Evolutionary conservation across 2,797 vertebrate species (phyloP).

Genomic region (Peromyscus aztecus): DNA sequence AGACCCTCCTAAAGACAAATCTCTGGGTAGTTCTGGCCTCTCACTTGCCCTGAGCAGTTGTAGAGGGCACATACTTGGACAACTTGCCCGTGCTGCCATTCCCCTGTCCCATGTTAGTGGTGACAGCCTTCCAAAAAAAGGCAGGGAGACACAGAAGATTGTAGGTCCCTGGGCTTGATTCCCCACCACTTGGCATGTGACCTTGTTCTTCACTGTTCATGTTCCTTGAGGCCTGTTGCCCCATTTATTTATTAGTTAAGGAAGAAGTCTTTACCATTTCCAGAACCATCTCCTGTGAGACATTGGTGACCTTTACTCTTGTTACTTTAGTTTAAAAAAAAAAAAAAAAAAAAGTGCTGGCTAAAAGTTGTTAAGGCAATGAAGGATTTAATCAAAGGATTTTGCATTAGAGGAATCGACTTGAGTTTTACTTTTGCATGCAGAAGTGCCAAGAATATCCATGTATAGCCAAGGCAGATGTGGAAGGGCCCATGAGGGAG

Average conservation of each 20-base stretch:
- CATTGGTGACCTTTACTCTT: slow-evolving; percentile 61
- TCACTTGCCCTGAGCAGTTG: slow-evolving; percentile 31
- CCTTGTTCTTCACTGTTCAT: not conserved
- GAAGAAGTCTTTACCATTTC: slow-evolving; percentile 35
- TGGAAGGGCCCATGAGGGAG: not conserved
- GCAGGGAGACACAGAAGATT: not conserved
- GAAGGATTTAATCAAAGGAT: slow-evolving; percentile 46
- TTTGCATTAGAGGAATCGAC: slow-evolving; percentile 60
- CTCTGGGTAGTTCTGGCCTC: not conserved
- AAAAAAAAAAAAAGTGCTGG: not conserved
- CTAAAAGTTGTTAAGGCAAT: slow-evolving; percentile 65
- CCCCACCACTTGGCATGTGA: not conserved
- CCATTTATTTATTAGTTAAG: not conserved
- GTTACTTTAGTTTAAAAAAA: slow-evolving; percentile 55
- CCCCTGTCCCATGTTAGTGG: not conserved
- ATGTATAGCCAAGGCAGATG: slow-evolving; percentile 16
- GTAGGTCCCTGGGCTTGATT: not conserved
- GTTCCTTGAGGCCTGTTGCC: slow-evolving; percentile 12
- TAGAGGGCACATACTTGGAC: not conserved
- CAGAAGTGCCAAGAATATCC: slow-evolving; percentile 49
- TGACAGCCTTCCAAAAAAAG: not conserved
- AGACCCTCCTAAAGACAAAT: slow-evolving; percentile 22
- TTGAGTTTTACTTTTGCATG: slow-evolving; percentile 21
- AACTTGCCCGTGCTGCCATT: not conserved
- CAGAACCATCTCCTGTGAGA: slow-evolving; percentile 57